Conservation (phyloP, 2,113 vertebrate genomes). For the Chinchilla lanigera region DNA sequence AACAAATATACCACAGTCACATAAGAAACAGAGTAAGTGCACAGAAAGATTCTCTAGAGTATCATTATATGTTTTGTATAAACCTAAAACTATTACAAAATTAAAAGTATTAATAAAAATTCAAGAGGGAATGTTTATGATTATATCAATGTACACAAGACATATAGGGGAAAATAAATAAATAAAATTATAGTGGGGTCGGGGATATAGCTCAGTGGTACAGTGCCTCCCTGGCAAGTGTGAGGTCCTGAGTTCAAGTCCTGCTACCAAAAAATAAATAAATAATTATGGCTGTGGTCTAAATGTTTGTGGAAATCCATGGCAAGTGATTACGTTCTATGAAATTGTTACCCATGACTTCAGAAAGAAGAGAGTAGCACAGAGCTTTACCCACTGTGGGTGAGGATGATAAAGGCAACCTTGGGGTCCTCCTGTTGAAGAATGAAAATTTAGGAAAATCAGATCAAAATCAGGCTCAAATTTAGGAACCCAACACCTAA, state of each 20-base stretch:
- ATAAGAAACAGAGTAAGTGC: neutral
- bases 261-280: neutral
- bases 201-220: too few relatives aligned
- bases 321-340: neutral
- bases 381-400: neutral
- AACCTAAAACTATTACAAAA: slow-evolving; percentile 12
- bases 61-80: neutral
- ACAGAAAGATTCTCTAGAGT: neutral
- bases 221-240: too few relatives aligned
- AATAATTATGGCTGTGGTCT: neutral
- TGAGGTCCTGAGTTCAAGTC: too few relatives aligned
- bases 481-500: neutral
- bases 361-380: too few relatives aligned
- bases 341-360: neutral
- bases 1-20: neutral
- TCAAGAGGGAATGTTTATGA: neutral
- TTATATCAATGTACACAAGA: neutral
- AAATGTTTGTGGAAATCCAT: neutral
- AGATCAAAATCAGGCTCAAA: neutral
- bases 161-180: neutral
- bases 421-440: neutral
- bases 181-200: neutral
- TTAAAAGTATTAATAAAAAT: neutral
- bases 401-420: neutral
- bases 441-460: neutral